These are phyloP conservation scores for Volucella inanis DNA, from an alignment of 2,888 invertebrate species.

Conservation along the genomic window DNA sequence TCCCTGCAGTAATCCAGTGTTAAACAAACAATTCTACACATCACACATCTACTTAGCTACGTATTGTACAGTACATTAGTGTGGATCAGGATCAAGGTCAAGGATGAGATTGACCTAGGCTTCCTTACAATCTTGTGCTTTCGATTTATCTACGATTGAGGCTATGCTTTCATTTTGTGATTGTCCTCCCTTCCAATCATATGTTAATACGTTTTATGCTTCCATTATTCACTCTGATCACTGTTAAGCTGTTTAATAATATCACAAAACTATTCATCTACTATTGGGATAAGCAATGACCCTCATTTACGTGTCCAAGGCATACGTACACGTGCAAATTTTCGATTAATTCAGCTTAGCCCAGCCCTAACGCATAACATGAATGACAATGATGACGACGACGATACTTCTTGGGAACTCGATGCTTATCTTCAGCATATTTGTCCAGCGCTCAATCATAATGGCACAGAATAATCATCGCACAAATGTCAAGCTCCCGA, in stretches of 20 bases:
- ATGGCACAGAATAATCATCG: background rate
- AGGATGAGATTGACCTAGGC: too few species aligned
- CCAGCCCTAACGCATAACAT: background rate
- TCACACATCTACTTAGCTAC: too few species aligned
- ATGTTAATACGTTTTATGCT: background rate
- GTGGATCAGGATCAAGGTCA: too few species aligned
- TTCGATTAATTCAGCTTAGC: background rate
- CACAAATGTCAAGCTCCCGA: background rate
- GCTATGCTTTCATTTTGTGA: too few species aligned
- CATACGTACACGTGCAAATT: background rate
- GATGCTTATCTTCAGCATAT: background rate
- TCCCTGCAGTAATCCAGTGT: background rate
- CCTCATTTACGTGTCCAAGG: constrained; percentile 4
- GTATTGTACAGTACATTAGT: too few species aligned
- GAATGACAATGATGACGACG: background rate
- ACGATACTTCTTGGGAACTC: too few species aligned
- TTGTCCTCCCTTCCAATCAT: background rate
- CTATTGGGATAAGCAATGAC: background rate
- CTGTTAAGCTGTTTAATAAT: constrained; percentile 9
- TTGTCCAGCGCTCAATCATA: background rate
- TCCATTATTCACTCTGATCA: constrained; percentile 1
- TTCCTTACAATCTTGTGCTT: background rate
- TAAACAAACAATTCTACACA: background rate
- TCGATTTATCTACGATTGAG: too few species aligned
- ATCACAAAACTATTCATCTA: constrained; percentile 1